A percentile compares a stretch with the other conserved stretches of the same genome.
These are phyloP conservation scores for Anas flavirostris DNA, from an alignment of 2,797 vertebrate genomes.

Conservation along the genomic window DNA sequence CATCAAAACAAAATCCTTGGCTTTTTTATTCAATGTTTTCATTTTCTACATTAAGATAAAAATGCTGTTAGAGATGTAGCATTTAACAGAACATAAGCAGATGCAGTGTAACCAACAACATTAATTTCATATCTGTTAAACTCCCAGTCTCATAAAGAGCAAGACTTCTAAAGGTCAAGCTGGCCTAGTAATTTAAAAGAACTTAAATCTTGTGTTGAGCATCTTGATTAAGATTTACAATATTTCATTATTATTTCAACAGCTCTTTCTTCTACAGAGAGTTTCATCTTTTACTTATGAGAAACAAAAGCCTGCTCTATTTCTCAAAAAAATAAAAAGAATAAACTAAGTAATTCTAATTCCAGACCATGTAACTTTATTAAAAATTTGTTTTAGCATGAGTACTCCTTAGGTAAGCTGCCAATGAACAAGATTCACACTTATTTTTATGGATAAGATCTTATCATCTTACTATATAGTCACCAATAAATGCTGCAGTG, in stretches of 20 bases:
- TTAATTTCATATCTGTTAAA: neutral
- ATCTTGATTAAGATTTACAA: neutral
- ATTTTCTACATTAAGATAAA: neutral
- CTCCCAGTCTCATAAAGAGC: neutral
- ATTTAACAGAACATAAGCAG: neutral
- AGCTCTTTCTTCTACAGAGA: neutral
- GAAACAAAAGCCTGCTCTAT: neutral
- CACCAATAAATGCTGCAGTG: neutral
- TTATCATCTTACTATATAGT: neutral
- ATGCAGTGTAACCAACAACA: neutral
- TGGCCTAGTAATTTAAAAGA: neutral
- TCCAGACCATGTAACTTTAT: neutral
- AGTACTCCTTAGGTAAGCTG: neutral
- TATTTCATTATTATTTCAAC: neutral
- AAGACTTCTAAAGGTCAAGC: neutral
- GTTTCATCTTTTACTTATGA: neutral
- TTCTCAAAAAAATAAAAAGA: neutral
- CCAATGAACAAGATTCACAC: neutral
- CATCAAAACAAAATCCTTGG: neutral
- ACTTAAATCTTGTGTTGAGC: neutral
- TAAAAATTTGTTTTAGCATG: neutral
- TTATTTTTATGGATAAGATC: neutral
- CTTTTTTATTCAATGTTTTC: neutral
- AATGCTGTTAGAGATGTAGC: neutral
- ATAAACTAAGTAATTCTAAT: neutral